Evolutionary conservation across 2,797 vertebrate species (phyloP), one percentile per base, ranked within the genome.

Genomic region (Furcifer pardalis): DNA sequence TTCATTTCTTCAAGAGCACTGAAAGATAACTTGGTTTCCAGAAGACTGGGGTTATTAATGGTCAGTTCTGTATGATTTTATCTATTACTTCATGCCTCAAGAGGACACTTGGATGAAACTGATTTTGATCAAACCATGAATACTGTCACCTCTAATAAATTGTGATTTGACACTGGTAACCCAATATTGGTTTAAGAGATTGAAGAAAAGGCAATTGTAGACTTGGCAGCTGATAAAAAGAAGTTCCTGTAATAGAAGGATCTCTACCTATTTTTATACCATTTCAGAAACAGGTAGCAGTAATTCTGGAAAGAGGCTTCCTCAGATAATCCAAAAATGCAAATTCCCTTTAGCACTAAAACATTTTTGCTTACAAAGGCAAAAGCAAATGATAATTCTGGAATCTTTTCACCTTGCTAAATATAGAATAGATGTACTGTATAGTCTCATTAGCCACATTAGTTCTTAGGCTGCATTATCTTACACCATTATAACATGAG

Each of bases 141-240:
- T 85, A 89, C 88, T 91, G 91, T 91, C 92, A 93, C 89, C 86
- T 93, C 91, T 88, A 92, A 90, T 94, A 90, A 92, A 92, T 92
- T 91, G 68, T 81, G 79, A 74, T 87, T 73, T 86, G 82, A 87
- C 87, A 83, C 79, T 79, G 88, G 86, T 90, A 89, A 88, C 72
- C 88, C 84, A 86, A 79, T 89, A 92, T 89, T 80, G 86, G 89
- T 87, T 82, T 89, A 71, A 84, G 81, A 90, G 82, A 90, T 60
- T 81, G 77, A 72, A 73, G 44, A 63, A 88, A 84, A 91, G 75
- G 62, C 89, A 89, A 87, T 85, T 73, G 75, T 91, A 91, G 78
- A 37, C 40, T 86, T 90, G 86, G 80, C 80, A 86, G 78, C 49
- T 66, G 0, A 82, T 72, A 73, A 59, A 89, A 3, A 76, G 68